Evolutionary conservation across 1,140 invertebrate species (phyloP), one percentile per base, ranked within the genome.

Genomic region (Zaprionus kolodkinae): DNA sequence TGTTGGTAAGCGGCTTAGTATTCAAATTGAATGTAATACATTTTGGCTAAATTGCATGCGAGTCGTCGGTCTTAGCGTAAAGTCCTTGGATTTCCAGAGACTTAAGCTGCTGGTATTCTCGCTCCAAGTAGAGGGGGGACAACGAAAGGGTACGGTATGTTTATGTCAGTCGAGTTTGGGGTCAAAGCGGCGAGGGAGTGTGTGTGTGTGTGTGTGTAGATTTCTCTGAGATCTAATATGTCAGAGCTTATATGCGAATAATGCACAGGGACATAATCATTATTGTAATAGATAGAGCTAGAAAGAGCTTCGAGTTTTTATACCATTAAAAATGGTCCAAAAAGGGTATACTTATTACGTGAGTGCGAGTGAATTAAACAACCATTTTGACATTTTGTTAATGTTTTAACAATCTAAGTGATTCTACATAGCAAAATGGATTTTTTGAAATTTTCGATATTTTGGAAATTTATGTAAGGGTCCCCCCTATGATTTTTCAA

Each of bases 21-120:
- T 89, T 89, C 85, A 89, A 89, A 89, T 89, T 89, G 86, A 89
- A 89, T 89, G 86, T 89, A 85, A 89, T 89, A 89, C 85, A 89
- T 89, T 74, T 89, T 81, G 76, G 54, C 85, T 80, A 90, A 89
- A 89, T 89, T 90, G 85, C 86, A 89, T 89, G 85, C 85, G 78
- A 89, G 81, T 54, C 57, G 81, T 54, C 57, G 76, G 78, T 81
- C 86, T 89, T 89, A 81, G 71, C 81, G 69, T 60, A 79, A 89
- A 89, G 68, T 85, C 81, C 74, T 52, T 56, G 72, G 69, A 76
- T 84, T 85, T 77, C 75, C 36, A 54, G 54, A 69, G 81, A 89
- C 81, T 89, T 88, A 84, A 85, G 78, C 74, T 83, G 84, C 78
- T 83, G 84, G 72, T 72, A 78, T 79, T 74, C 30, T 25, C 56